Evolutionary conservation across 2,797 vertebrate species (phyloP), one percentile per base, ranked within the genome.

Genomic region (Sebastes elongatus): DNA sequence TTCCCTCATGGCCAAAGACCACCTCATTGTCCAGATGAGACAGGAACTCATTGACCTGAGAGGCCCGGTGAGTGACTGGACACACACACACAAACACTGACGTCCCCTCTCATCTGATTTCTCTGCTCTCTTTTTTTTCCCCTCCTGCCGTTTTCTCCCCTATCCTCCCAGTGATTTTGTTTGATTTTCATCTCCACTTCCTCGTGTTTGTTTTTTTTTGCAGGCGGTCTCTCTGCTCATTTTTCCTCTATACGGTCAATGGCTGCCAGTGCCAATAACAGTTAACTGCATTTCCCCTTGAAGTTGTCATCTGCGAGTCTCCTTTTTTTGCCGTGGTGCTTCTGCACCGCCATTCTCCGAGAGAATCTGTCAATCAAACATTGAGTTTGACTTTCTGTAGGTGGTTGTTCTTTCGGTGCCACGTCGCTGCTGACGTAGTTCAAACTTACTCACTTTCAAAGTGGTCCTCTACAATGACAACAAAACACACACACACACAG

Each of bases 41-140:
- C 98, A 98, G 91, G 98, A 99, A 81, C 97, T 99, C 30, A 99
- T 99, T 28, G 98, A 99, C 93, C 93, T 99, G 71, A 95, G 98
- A 86, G 98, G 98, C 22, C 98, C 97, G 1, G 98, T 99, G 92
- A 95, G 97, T 95, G 65, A 59, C 57, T 28, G 10, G 1, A 82
- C 4, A 66, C 53, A 42, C 78, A 49, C 71, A 35, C 67, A 27
- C 55, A 49, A 28, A 42, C 53, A 38, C 33, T 10, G 16, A 42
- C 42, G 16, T 57, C 49, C 13, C 23, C 25, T 70, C 56, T 78
- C 78, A 65, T 65, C 32, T 63, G 32, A 73, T 71, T 64, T 73
- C 38, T 52, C 52, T 76, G 69, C 71, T 16, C 23, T 49, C 14
- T 6, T 20, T 42, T 20, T 42, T 30, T 23, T 2, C 27, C 35